phyloP scores from a whole-genome alignment of 2,888 invertebrate genomes.

The Eupithecia subfuscata region DNA sequence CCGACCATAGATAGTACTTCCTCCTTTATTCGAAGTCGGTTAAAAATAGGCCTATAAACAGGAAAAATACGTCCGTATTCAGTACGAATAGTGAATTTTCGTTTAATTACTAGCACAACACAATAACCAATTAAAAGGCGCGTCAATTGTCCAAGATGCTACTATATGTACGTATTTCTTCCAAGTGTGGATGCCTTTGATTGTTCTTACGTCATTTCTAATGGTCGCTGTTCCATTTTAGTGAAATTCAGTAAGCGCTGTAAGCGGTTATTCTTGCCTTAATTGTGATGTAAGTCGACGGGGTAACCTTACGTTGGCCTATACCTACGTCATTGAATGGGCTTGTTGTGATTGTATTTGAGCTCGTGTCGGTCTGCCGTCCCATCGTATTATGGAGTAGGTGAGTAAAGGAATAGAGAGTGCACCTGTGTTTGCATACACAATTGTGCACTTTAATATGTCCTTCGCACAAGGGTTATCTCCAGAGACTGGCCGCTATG shows the following conservation, averaged over 20 bases:
- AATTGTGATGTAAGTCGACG: slow-evolving; percentile 15
- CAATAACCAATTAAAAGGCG: slow-evolving; percentile 49
- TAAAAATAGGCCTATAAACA: too few species aligned
- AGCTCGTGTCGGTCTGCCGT: too few species aligned
- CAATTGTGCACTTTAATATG: too few species aligned
- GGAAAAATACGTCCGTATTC: too few species aligned
- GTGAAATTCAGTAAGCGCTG: slow-evolving; percentile 38
- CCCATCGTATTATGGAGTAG: too few species aligned
- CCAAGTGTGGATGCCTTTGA: slow-evolving; percentile 43
- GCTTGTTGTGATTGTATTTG: slow-evolving; percentile 5
- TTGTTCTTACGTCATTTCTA: slow-evolving; percentile 53
- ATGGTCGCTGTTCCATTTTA: slow-evolving; percentile 48
- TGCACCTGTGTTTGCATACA: too few species aligned
- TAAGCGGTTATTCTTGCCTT: slow-evolving; percentile 27
- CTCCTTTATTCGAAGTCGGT: too few species aligned
- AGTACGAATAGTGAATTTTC: neutral
- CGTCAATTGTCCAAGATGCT: slow-evolving; percentile 44
- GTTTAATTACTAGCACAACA: slow-evolving; percentile 39
- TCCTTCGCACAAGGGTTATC: too few species aligned
- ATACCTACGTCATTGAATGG: neutral
- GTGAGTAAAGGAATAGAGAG: too few species aligned
- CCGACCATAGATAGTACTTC: too few species aligned
- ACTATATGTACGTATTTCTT: neutral
- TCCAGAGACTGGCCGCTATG: too few species aligned
- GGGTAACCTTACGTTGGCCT: slow-evolving; percentile 13